A percentile compares a stretch with the other conserved stretches of the same genome.
These are phyloP conservation scores for Venusia cambrica DNA, from an alignment of 2,888 invertebrate species.

Conservation along the genomic window DNA sequence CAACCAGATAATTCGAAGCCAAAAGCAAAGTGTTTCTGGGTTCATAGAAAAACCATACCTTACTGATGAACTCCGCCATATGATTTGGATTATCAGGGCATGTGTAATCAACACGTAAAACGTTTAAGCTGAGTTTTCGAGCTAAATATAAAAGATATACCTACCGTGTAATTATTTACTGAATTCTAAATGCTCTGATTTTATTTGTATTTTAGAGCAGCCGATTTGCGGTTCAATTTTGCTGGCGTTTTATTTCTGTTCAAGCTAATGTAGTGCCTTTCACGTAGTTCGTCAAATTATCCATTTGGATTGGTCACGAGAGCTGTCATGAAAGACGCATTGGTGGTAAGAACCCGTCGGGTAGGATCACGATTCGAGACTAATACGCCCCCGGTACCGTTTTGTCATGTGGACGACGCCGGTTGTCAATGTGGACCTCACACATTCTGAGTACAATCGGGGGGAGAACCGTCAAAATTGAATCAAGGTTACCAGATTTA, in stretches of 20 bases:
- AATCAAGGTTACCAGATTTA: no score
- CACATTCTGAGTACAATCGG: constrained; percentile 31
- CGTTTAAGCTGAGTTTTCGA: no score
- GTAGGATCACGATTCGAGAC: constrained; percentile 43
- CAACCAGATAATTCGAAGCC: no score
- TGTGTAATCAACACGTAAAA: no score
- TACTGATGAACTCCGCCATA: no score
- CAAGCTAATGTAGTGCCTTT: constrained; percentile 24
- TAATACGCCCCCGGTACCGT: constrained; percentile 45
- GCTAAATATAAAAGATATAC: no score
- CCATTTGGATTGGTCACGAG: constrained; percentile 32
- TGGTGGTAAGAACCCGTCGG: constrained; percentile 36
- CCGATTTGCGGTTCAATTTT: constrained; percentile 8
- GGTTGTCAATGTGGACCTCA: constrained; percentile 33
- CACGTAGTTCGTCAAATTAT: constrained; percentile 27
- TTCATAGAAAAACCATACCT: no score
- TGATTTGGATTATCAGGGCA: no score
- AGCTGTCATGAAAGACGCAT: constrained; percentile 26
- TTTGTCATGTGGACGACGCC: constrained; percentile 44
- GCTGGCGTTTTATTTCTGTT: constrained; percentile 7
- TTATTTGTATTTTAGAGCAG: not conserved
- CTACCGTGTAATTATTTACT: no score
- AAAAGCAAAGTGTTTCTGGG: no score
- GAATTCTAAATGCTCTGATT: not conserved
- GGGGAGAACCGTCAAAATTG: constrained; percentile 6